Percentiles rank a stretch among this genome's conserved stretches.
Evolutionary conservation across 2,113 vertebrate genomes (phyloP).

Genomic region (Gorsachius goisagi): DNA sequence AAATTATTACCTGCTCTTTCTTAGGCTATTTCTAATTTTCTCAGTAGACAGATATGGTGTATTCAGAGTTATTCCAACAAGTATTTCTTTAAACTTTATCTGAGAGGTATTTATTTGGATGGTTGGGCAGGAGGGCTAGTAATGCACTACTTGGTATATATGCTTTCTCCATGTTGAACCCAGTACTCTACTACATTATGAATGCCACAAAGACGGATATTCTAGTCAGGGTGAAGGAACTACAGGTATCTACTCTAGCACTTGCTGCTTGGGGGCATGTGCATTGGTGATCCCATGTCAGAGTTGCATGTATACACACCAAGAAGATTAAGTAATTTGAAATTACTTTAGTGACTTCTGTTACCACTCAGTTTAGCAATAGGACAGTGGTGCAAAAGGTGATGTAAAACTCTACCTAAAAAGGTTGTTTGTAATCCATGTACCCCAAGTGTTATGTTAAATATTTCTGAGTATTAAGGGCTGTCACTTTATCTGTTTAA

Average conservation of each 20-base stretch:
- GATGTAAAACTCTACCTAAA: background rate
- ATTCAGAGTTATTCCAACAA: background rate
- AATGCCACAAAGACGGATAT: background rate
- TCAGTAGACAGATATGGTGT: background rate
- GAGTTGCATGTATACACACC: background rate
- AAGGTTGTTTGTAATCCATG: accelerated
- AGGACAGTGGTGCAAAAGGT: background rate
- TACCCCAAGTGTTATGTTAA: background rate
- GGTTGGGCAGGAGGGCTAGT: background rate
- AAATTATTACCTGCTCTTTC: background rate
- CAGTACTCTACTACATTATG: background rate
- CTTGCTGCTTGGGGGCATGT: background rate
- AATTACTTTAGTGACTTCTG: background rate
- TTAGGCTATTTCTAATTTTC: background rate
- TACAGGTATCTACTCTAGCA: background rate
- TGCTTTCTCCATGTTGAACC: background rate
- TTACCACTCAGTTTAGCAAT: background rate
- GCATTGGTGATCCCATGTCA: background rate
- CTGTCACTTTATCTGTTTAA: background rate
- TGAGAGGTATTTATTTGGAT: background rate
- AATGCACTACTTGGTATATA: background rate
- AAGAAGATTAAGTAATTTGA: background rate
- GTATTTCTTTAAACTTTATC: background rate
- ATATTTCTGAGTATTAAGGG: background rate
- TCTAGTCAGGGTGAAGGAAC: background rate